phyloP scores from a whole-genome alignment of 2,113 vertebrate species.

The Typhlomys cinereus region DNA sequence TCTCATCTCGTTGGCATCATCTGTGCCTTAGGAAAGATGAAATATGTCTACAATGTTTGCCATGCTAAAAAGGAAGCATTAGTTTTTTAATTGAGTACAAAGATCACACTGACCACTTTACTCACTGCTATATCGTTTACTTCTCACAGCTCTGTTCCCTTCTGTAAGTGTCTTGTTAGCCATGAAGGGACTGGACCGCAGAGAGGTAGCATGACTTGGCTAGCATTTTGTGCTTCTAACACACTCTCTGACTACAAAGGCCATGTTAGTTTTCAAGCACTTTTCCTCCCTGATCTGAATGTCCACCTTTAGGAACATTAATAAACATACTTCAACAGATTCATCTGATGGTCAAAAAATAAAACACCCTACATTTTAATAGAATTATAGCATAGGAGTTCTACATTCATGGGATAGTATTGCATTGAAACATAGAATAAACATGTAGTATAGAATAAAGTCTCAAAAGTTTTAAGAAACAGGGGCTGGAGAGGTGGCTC shows the following conservation, averaged over 20 bases:
- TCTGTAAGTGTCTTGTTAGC: background rate
- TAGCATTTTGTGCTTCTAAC: background rate
- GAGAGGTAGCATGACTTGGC: background rate
- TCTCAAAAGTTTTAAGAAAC: too few relatives aligned
- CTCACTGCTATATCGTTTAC: background rate
- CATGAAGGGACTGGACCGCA: background rate
- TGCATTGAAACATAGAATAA: slow-evolving; percentile 4
- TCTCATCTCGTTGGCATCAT: background rate
- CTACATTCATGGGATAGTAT: background rate
- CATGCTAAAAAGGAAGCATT: background rate
- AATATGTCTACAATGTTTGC: background rate
- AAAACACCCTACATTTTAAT: background rate
- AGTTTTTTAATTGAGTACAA: background rate
- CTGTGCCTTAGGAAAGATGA: background rate
- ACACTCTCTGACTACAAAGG: background rate
- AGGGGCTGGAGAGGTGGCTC: too few relatives aligned
- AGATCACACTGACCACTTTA: background rate
- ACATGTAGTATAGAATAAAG: background rate
- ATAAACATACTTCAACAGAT: background rate
- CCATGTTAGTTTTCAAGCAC: background rate
- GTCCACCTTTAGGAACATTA: background rate
- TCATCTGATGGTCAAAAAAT: background rate
- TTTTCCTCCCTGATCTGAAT: background rate
- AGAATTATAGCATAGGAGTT: background rate
- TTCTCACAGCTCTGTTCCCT: background rate